A percentile compares a stretch with the other conserved stretches of the same genome.
Evolutionary conservation across 2,888 invertebrate genomes (phyloP).

Genomic region (Apocheima hispidaria): DNA sequence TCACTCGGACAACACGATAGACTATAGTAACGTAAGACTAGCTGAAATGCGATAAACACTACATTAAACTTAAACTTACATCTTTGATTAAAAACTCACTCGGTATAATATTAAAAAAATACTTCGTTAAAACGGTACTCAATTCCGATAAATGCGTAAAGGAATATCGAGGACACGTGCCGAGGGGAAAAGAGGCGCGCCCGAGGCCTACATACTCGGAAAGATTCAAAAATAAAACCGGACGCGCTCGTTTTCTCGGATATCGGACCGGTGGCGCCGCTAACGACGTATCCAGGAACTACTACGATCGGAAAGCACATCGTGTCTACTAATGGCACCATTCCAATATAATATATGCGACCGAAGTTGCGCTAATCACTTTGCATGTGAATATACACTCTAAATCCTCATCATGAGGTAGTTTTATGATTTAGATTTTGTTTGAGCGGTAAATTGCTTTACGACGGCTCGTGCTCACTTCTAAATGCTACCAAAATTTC

Average conservation of each 20-base stretch:
- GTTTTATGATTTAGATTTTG: no score
- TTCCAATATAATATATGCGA: neutral
- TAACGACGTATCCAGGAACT: conserved; percentile 67
- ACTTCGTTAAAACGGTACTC: conserved; percentile 73
- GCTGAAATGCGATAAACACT: conserved; percentile 85
- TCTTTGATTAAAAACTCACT: conserved; percentile 85
- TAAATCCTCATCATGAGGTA: neutral
- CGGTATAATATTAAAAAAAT: conserved; percentile 75
- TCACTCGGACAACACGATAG: conserved; percentile 74
- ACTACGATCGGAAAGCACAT: conserved; percentile 70
- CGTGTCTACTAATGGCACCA: conserved; percentile 36
- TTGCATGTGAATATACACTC: neutral
- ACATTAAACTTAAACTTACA: conserved; percentile 82
- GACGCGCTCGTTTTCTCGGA: conserved; percentile 41
- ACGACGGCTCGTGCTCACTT: no score
- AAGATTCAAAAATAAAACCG: conserved; percentile 45
- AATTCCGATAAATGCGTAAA: conserved; percentile 77
- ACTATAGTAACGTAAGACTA: conserved; percentile 84
- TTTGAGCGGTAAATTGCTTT: no score
- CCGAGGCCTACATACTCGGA: conserved; percentile 52
- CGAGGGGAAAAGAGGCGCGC: conserved; percentile 38
- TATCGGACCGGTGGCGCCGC: conserved; percentile 57
- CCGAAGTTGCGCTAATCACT: neutral
- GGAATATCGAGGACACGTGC: conserved; percentile 57
- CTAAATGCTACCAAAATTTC: neutral